These are phyloP conservation scores for Parauchenoglanis punctatus DNA, from an alignment of 2,797 vertebrate genomes.

Conservation along the genomic window DNA sequence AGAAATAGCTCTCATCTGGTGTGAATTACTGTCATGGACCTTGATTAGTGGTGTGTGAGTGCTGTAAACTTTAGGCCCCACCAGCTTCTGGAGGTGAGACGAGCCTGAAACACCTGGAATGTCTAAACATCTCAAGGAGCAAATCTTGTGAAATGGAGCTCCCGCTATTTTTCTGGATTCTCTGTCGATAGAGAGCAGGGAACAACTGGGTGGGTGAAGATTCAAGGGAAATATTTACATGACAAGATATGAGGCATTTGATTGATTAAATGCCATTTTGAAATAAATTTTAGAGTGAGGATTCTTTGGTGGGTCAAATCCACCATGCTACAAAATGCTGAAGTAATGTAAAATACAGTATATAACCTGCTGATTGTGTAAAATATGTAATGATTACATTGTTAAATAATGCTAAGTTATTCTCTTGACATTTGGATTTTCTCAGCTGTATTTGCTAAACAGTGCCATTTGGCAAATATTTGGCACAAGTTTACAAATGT, in stretches of 20 bases:
- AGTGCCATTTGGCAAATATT: slow-evolving; percentile 1
- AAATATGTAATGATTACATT: background rate
- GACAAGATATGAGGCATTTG: background rate
- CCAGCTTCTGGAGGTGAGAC: slow-evolving; percentile 50
- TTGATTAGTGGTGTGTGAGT: slow-evolving; percentile 67
- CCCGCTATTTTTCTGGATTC: slow-evolving; percentile 22
- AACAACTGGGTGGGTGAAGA: background rate
- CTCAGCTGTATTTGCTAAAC: slow-evolving; percentile 13
- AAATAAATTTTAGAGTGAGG: background rate
- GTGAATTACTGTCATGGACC: slow-evolving; percentile 66
- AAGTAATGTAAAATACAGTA: background rate
- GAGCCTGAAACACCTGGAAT: slow-evolving; percentile 56
- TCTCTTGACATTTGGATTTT: slow-evolving; percentile 1
- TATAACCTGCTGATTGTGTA: background rate
- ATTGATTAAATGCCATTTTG: background rate
- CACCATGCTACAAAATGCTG: background rate
- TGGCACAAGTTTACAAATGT: slow-evolving; percentile 30
- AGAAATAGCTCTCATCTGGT: slow-evolving; percentile 74
- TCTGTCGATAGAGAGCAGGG: slow-evolving; percentile 16
- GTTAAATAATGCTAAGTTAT: background rate
- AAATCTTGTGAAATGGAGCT: slow-evolving; percentile 48
- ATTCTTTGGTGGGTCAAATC: background rate
- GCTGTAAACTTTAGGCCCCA: slow-evolving; percentile 56
- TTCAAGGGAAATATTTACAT: background rate
- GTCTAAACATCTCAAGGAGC: slow-evolving; percentile 51